Conservation (phyloP, 2,797 vertebrate genomes). For the Anguilla megastoma region DNA sequence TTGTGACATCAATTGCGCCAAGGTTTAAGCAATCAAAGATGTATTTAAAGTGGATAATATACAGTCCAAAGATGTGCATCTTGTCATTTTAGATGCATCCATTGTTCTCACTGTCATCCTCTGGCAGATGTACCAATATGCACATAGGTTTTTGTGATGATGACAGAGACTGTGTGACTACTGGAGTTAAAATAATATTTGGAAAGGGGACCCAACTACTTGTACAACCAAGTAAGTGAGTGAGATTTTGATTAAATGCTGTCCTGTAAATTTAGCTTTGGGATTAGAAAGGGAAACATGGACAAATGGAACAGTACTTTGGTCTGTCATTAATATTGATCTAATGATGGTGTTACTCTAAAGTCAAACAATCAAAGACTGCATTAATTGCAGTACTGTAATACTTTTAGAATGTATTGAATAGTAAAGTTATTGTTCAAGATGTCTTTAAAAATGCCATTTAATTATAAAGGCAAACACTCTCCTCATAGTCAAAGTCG, state of each 20-base stretch:
- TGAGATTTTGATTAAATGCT: neutral
- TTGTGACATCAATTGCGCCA: too few species aligned
- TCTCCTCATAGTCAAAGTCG: neutral
- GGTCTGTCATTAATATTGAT: neutral
- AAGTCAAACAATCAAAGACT: neutral
- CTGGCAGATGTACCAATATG: neutral
- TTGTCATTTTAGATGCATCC: neutral
- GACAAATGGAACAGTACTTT: too few species aligned
- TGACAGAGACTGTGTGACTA: conserved; percentile 55
- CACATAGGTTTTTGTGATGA: conserved; percentile 10
- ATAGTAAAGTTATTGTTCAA: neutral
- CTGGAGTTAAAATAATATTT: conserved; percentile 39
- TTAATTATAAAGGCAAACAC: neutral
- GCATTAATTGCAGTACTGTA: neutral
- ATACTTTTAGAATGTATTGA: neutral
- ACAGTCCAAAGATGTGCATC: neutral
- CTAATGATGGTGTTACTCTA: too few species aligned
- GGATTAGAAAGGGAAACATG: neutral
- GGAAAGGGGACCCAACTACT: conserved; percentile 34
- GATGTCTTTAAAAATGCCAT: neutral
- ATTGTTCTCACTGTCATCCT: neutral
- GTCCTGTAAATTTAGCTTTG: neutral
- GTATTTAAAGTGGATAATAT: neutral
- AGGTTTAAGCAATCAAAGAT: neutral
- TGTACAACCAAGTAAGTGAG: conserved; percentile 49